phyloP scores from a whole-genome alignment of 2,797 vertebrate genomes.

The Squalus acanthias region DNA sequence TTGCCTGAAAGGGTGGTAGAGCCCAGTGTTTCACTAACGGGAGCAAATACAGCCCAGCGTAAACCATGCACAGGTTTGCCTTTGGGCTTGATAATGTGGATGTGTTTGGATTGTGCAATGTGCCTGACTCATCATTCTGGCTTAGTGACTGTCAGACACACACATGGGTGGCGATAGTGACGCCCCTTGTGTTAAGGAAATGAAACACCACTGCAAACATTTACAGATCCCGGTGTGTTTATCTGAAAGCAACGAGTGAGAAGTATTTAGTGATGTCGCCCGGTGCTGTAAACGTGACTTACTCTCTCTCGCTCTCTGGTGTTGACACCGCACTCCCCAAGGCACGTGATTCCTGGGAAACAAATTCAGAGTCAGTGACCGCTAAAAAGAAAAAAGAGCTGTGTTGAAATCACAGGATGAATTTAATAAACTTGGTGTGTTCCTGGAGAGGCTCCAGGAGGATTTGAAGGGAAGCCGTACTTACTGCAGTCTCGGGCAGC shows the following conservation, averaged over 20 bases:
- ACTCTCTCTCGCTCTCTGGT: conserved; percentile 94
- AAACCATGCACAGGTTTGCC: not conserved
- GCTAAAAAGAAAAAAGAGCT: conserved; percentile 44
- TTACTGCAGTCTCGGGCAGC: conserved; percentile 87
- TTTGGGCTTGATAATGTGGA: not conserved
- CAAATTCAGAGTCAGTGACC: conserved; percentile 45
- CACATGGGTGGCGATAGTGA: not conserved
- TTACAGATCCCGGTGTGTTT: not conserved
- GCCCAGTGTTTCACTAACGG: not conserved
- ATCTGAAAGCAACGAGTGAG: not conserved
- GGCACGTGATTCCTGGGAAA: conserved; percentile 79
- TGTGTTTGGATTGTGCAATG: not conserved
- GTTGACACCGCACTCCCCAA: conserved; percentile 84
- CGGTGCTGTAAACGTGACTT: conserved; percentile 52
- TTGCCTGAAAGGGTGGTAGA: not conserved
- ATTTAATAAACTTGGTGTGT: not conserved
- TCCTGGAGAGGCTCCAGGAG: conserved; percentile 20
- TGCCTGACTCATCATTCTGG: not conserved
- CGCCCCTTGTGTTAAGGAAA: not conserved
- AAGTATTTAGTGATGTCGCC: not conserved
- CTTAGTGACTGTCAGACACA: not conserved
- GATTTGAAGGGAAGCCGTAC: conserved; percentile 42
- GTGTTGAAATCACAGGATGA: conserved; percentile 37
- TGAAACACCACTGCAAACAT: not conserved
- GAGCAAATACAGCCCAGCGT: not conserved